Evolutionary conservation across 2,113 vertebrate species (phyloP).

Genomic region (Cebidichthys violaceus): DNA sequence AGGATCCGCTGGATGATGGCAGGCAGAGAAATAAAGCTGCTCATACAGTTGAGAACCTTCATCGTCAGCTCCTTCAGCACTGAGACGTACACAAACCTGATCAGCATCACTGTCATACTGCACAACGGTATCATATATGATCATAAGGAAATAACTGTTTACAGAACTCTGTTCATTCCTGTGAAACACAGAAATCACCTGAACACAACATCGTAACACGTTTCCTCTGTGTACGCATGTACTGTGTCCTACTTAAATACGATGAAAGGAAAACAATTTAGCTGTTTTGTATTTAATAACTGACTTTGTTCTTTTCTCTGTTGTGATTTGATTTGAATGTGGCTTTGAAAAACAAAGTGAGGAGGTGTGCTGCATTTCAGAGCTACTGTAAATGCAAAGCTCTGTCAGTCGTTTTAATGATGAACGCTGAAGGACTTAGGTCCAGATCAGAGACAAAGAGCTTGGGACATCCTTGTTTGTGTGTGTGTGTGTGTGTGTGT

Average conservation of each 20-base stretch:
- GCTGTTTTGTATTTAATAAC: not conserved
- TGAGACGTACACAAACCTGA: constrained; percentile 63
- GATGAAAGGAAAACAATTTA: not conserved
- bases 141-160: not conserved
- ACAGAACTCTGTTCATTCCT: not conserved
- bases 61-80: constrained; percentile 95
- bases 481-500: constrained; percentile 5
- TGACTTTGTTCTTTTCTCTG: too few relatives aligned
- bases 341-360: not conserved
- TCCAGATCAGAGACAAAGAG: not conserved
- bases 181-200: not conserved
- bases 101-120: not conserved
- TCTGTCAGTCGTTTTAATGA: not conserved
- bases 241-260: not conserved
- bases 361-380: not conserved
- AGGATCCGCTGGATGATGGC: constrained; percentile 95
- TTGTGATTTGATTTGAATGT: too few relatives aligned
- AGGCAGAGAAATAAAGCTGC: constrained; percentile 93
- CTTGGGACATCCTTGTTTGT: not conserved
- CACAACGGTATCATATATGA: not conserved
- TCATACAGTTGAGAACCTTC: constrained; percentile 97
- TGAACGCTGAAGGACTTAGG: not conserved
- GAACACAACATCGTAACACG: not conserved
- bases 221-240: not conserved
- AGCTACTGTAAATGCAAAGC: not conserved